Evolutionary conservation across 2,113 vertebrate species (phyloP), one percentile per base, ranked within the genome.

Genomic region (Phaetusa simplex): DNA sequence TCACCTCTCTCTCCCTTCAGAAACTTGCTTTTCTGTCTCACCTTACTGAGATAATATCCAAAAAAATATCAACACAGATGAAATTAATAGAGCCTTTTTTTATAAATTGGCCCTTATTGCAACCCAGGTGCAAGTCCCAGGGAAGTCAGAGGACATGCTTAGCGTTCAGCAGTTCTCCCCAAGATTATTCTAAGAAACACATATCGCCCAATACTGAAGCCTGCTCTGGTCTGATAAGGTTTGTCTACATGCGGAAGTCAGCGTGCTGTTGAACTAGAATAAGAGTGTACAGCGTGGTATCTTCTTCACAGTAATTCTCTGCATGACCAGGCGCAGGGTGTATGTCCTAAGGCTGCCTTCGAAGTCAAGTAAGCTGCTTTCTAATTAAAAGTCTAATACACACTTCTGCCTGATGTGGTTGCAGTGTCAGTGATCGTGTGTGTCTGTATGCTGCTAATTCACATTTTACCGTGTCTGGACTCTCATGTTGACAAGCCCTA

Each of bases 161-260:
- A 91, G 73, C 34, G 38, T 58, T 87, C 78, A 88, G 74, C 74
- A 91, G 53, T 38, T 91, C 55, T 86, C 70, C 84, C 34, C 66
- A 95, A 14, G 83, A 82, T 96, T 91, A 91, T 89, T 87, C 83
- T 85, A 4, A 84, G 81, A 87, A 94, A 65, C 50, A 27, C 22
- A 0, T 93, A 95, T 84, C 83, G 0, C 80, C 47, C 73, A 36
- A 11, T 79, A 45, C 58, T 76, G 83, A 69, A 76, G 83, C 43
- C 88, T 97, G 97, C 78, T 92, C 52, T 52, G 62, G 40, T 8
- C 84, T 95, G 96, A 97, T 97, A 97, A 97, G 91, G 92, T 67
- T 95, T 95, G 95, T 93, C 77, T 76, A 7, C 95, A 89, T 65
- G 89, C 2, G 8, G 82, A 88, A 91, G 85, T 85, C 84, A 77